phyloP scores from a whole-genome alignment of 2,888 invertebrate species.

The Caenorhabditis drosophilae region DNA sequence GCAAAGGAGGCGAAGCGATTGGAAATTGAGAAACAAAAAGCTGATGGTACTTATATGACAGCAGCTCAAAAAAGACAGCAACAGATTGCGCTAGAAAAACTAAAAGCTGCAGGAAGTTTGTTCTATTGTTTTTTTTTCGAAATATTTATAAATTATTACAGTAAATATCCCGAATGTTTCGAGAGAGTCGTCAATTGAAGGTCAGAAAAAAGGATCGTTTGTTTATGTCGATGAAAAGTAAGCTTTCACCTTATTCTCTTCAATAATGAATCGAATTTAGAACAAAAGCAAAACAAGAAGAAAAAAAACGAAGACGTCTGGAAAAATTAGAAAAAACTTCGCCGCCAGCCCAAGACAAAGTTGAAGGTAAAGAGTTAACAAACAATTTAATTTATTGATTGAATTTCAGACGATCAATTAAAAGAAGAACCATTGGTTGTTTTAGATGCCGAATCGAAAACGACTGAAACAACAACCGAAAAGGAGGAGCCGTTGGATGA shows the following conservation, averaged over 20 bases:
- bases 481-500: slow-evolving; percentile 52
- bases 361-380: no score
- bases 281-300: slow-evolving; percentile 20
- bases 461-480: slow-evolving; percentile 57
- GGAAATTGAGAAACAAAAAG: slow-evolving; percentile 88
- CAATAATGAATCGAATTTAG: neutral
- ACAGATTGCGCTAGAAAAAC: slow-evolving; percentile 77
- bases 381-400: no score
- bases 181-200: slow-evolving; percentile 28
- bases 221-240: slow-evolving; percentile 42
- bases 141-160: slow-evolving; percentile 5
- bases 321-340: slow-evolving; percentile 22
- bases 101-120: slow-evolving; percentile 47
- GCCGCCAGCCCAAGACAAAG: no score
- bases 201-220: slow-evolving; percentile 49
- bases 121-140: slow-evolving; percentile 1
- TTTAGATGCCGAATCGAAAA: slow-evolving; percentile 51
- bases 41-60: slow-evolving; percentile 92
- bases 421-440: slow-evolving; percentile 5
- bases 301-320: slow-evolving; percentile 32
- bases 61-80: slow-evolving; percentile 90
- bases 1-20: slow-evolving; percentile 92
- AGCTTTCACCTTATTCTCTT: neutral
- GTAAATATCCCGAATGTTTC: slow-evolving; percentile 18
- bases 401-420: no score